Evolutionary conservation across 2,797 vertebrate genomes (phyloP), one percentile per base, ranked within the genome.

Genomic region (Crocidura indochinensis): DNA sequence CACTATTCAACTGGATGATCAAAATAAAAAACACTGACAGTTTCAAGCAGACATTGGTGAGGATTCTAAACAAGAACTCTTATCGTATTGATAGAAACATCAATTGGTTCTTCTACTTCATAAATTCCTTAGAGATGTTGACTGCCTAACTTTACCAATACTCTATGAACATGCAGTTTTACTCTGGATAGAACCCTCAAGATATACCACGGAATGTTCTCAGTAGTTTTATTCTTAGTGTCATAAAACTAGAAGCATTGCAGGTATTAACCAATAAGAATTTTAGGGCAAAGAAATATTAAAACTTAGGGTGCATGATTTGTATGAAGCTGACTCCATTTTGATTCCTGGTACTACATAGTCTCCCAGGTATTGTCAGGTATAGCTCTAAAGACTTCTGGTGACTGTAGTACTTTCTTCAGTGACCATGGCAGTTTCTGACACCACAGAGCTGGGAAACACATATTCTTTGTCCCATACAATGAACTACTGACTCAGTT

Each of bases 71-170:
- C 22, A 62, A 64, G 26, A 74, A 75, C 22, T 56, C 11, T 51
- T 8, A n/a, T 8, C 15, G 9, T n/a, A 1, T 27, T 64, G 73
- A 5, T 62, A 12, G 78, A 6, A 31, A n/a, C 6, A 8, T 24
- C 81, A 77, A 65, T n/a, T 56, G 1, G 4, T n/a, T 44, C 26
- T 29, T 0, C 10, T 20, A n/a, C 29, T 56, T 88, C 11, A 31
- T n/a, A 67, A 88, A 84, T 82, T 31, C 71, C 27, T 72, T 47
- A 27, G 26, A 82, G 10, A 73, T 80, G 73, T 27, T 26, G 69
- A 60, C 9, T 75, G 75, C 27, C 11, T 49, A 84, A 69, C 67
- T 31, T 75, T 56, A 79, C 7, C 87, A 81, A 87, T 87, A 60
- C 4, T 84, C 19, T 77, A 20, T 60, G n/a, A 47, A 15, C 38